Evolutionary conservation across 1,140 invertebrate genomes (phyloP).

Genomic region (Steinernema feltiae): DNA sequence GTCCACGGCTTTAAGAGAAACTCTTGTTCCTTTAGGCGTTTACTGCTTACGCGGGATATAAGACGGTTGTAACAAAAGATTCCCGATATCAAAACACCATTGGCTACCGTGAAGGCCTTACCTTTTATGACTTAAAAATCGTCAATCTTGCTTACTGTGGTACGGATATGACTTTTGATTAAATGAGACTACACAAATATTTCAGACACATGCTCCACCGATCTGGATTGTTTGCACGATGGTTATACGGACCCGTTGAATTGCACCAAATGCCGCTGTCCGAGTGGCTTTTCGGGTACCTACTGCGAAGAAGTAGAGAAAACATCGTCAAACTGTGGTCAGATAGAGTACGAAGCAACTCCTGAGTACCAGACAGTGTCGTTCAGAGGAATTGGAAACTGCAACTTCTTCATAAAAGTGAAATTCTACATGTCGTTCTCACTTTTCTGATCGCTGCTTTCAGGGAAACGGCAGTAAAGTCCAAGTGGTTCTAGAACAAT

Average conservation of each 20-base stretch:
- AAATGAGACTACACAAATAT: background rate
- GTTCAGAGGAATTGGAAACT: background rate
- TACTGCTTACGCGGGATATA: background rate
- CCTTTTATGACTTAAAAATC: background rate
- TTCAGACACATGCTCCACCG: background rate
- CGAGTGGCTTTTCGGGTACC: background rate
- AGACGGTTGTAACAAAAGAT: background rate
- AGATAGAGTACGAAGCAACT: background rate
- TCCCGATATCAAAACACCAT: background rate
- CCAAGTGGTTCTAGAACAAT: background rate
- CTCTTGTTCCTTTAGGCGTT: background rate
- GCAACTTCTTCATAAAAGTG: slow-evolving; percentile 1
- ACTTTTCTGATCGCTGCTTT: background rate
- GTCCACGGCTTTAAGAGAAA: background rate
- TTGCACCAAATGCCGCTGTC: background rate
- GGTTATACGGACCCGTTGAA: background rate
- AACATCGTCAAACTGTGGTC: background rate
- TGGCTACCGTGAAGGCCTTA: background rate
- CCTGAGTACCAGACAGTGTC: background rate
- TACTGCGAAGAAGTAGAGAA: background rate
- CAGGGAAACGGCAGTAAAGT: background rate
- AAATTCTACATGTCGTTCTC: background rate
- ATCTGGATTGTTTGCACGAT: background rate
- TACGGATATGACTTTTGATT: background rate
- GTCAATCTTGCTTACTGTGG: background rate